Evolutionary conservation across 2,888 invertebrate genomes (phyloP).

Genomic region (Monoplex corrugatus): DNA sequence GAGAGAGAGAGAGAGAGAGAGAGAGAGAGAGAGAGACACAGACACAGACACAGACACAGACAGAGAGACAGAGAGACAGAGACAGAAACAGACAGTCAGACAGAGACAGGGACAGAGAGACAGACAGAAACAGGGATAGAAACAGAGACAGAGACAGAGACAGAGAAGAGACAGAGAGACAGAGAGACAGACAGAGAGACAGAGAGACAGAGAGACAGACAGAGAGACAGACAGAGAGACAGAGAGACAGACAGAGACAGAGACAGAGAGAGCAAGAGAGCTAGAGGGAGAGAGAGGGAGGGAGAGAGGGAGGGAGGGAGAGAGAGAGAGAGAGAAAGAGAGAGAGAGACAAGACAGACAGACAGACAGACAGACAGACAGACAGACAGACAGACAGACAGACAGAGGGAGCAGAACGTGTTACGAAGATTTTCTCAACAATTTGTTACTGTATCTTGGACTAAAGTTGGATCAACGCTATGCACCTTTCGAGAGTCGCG

Average conservation of each 20-base stretch:
- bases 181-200: background rate
- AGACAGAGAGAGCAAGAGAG: background rate
- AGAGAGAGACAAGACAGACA: slow-evolving; percentile 3
- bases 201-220: background rate
- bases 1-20: slow-evolving; percentile 26
- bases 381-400: background rate
- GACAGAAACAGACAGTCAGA: background rate
- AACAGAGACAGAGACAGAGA: no score
- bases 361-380: background rate
- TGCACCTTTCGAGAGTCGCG: no score
- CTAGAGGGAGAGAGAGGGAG: background rate
- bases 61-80: no score
- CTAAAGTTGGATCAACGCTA: no score
- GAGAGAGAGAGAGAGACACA: slow-evolving; percentile 19
- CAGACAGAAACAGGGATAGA: background rate
- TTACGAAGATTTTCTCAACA: no score
- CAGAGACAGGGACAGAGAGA: background rate
- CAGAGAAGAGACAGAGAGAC: background rate
- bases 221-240: no score
- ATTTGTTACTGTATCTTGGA: no score
- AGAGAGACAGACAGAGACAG: no score
- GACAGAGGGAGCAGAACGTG: background rate
- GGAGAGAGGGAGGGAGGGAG: background rate
- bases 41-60: no score
- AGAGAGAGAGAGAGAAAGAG: background rate